Evolutionary conservation across 2,797 vertebrate genomes (phyloP).

Genomic region (Avahi laniger): DNA sequence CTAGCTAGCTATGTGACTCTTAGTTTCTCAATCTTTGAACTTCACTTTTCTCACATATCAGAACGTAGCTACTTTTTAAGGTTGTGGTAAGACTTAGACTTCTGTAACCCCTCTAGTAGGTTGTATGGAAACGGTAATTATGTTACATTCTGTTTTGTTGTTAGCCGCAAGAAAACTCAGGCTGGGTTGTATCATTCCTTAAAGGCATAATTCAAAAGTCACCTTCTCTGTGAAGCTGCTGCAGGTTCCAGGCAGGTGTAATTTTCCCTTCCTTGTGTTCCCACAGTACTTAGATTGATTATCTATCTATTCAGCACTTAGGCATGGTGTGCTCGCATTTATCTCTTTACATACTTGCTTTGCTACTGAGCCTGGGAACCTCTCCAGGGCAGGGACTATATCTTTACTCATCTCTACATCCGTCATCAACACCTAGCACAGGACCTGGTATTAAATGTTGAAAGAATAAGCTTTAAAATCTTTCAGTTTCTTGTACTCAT

Average conservation of each 20-base stretch:
- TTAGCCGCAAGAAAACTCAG: background rate
- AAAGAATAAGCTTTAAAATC: constrained; percentile 24
- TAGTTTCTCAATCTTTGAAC: background rate
- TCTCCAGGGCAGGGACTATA: background rate
- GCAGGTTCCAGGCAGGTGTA: background rate
- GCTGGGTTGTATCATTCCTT: background rate
- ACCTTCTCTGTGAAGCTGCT: background rate
- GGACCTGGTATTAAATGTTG: background rate
- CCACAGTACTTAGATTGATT: background rate
- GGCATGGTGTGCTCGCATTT: background rate
- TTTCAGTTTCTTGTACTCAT: background rate
- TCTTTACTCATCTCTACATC: background rate
- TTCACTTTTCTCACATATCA: background rate
- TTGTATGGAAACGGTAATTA: background rate
- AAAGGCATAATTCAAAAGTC: background rate
- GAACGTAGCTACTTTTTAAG: background rate
- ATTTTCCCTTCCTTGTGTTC: background rate
- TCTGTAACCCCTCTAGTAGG: background rate
- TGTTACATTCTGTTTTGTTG: background rate
- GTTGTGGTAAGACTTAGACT: background rate
- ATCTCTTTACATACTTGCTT: background rate
- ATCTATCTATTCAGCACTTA: background rate
- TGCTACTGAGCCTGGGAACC: background rate
- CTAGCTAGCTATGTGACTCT: background rate
- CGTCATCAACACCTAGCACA: background rate